Evolutionary conservation across 2,797 vertebrate species (phyloP), one percentile per base, ranked within the genome.

Genomic region (Pangasius krempfi): DNA sequence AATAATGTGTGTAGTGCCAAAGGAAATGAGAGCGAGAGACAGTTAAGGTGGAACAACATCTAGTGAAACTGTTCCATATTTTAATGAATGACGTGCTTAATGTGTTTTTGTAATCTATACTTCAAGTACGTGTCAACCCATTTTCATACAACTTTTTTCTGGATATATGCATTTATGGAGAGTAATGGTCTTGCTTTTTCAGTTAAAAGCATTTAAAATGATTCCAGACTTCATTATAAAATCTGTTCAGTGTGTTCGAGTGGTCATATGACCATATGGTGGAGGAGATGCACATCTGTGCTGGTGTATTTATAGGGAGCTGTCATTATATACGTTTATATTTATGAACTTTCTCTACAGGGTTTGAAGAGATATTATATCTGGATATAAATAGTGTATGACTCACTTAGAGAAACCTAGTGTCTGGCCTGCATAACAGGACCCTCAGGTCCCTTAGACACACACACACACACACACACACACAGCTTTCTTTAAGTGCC

Each of bases 321-420:
- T 75, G 50, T 76, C 30, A 81, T 66, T 85, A 52, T 50, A 25
- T 33, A 82, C 86, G 87, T 56, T 85, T 72, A 66, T 56, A 81
- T 68, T 88, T 56, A 86, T 64, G 76, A 58, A 78, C 85, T 89
- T 73, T 84, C 58, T 87, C 80, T 52, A 40, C 84, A 64, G 81
- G 88, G 78, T 92, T 44, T 90, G 92, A 64, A 90, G 93, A 93
- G 92, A 92, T 91, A 92, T 83, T 91, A 85, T 92, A 90, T 56
- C 92, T 30, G 37, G 83, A 93, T 95, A 95, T 93, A 93, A 95
- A 96, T 95, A 95, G 94, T 75, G 85, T 58, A 87, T 95, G 95
- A 96, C 92, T 96, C 95, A 95, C 73, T 92, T 91, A 92, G 93
- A 91, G 91, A 92, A 93, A 94, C 92, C 93, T 93, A 66, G 91